Conservation (phyloP, 2,113 vertebrate species). For the Lophotis ruficrista region DNA sequence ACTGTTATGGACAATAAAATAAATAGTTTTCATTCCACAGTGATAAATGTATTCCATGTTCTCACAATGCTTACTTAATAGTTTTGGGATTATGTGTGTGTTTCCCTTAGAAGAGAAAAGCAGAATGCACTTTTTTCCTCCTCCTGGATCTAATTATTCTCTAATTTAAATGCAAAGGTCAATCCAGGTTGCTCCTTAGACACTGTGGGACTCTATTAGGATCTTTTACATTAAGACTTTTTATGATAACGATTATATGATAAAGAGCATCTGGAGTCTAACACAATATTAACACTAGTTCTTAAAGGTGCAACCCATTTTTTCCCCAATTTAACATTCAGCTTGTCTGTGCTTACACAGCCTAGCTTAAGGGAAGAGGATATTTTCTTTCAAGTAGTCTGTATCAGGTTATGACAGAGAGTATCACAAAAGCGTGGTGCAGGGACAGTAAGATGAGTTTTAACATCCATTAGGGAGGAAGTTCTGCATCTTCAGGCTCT, state of each 20-base stretch:
- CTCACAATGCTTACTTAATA: slow-evolving; percentile 44
- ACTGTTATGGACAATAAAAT: background rate
- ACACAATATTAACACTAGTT: slow-evolving; percentile 63
- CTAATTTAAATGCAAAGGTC: slow-evolving; percentile 78
- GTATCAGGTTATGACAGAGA: background rate
- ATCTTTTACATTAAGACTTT: slow-evolving; percentile 71
- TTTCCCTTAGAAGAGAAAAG: slow-evolving; percentile 40
- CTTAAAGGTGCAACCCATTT: slow-evolving; percentile 65
- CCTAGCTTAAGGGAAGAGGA: background rate
- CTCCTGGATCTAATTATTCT: slow-evolving; percentile 73
- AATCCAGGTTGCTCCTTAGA: slow-evolving; percentile 63
- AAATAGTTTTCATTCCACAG: slow-evolving; percentile 14
- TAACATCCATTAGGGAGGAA: background rate
- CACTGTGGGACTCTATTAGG: slow-evolving; percentile 62
- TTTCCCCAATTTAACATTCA: slow-evolving; percentile 8
- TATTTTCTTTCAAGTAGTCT: background rate
- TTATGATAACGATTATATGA: slow-evolving; percentile 77
- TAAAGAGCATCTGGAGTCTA: slow-evolving; percentile 78
- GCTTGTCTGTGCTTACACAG: background rate
- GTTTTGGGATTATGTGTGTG: slow-evolving; percentile 11
- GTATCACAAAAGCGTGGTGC: background rate
- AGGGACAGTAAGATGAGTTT: background rate
- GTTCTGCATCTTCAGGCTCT: background rate
- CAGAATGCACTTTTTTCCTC: slow-evolving; percentile 42
- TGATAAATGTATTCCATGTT: slow-evolving; percentile 8